Conservation (phyloP, 2,797 vertebrate genomes). For the Eleutherodactylus coqui region DNA sequence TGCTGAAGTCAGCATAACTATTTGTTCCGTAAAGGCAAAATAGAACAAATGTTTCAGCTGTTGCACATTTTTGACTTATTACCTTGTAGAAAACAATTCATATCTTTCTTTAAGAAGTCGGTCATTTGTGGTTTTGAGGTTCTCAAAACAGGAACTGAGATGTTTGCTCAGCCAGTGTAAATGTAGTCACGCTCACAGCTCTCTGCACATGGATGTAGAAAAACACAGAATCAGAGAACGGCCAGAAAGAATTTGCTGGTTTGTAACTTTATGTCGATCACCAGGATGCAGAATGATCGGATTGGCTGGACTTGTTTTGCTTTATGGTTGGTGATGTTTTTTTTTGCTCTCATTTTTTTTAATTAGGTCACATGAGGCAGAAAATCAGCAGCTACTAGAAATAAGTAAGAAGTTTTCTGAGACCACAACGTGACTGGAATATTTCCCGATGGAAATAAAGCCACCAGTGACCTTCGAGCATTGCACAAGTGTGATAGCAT, state of each 20-base stretch:
- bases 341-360: neutral
- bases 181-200: slow-evolving; percentile 1
- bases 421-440: neutral
- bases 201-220: neutral
- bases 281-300: neutral
- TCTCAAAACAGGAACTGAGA: slow-evolving; percentile 31
- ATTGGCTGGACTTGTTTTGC: neutral
- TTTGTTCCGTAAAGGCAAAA: slow-evolving; percentile 18
- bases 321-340: neutral
- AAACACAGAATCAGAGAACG: neutral
- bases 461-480: neutral
- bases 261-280: neutral
- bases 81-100: slow-evolving; percentile 40
- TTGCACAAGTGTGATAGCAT: neutral
- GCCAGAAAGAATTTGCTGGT: too few species aligned
- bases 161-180: slow-evolving; percentile 29
- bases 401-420: neutral
- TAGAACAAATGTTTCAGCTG: slow-evolving; percentile 16
- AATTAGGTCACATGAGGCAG: neutral
- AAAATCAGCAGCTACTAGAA: neutral
- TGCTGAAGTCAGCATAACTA: slow-evolving; percentile 9
- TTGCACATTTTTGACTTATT: slow-evolving; percentile 51
- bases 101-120: slow-evolving; percentile 39
- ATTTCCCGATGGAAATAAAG: neutral
- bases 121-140: slow-evolving; percentile 46